Base-by-base conservation (phyloP, 2,113 vertebrate genomes). In the Nestor notabilis region DNA sequence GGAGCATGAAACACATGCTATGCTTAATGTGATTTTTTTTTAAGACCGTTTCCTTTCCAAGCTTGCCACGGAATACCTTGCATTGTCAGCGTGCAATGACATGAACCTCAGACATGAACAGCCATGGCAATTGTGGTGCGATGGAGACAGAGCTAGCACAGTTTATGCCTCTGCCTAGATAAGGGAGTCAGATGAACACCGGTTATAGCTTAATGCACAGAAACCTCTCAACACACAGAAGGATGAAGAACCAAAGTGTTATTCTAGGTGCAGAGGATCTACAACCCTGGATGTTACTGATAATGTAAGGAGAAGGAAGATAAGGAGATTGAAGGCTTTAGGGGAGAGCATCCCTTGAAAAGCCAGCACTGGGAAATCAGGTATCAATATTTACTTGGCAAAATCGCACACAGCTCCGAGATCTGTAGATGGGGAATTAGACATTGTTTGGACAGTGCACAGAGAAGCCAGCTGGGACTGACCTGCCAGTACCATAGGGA, bases 1-100 rank as follows among this genome's bases (percentile, higher is more conserved):
- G 72, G 76, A 95, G 79, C 94, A 93, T 94, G 96, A 97, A 97
- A 97, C 96, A 96, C 91, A 97, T 53, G 85, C 79, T 85, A 94
- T 95, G 84, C 90, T 89, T 97, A 97, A 95, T 92, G 87, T 96
- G 96, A 95, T 95, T 96, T 97, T 76, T 95, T 85, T 69, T 60
- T 61, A 71, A 75, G 56, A 56, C 93, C 31, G 2, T 35, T 89
- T 92, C 76, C 64, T 81, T 93, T 65, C 71, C 93, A 37, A 56
- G 90, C 77, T 49, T 92, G 44, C 44, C 83, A 70, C 82, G 63
- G 70, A 91, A 60, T 61, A 53, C 64, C 53, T 31, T 46, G 74
- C 49, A 29, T 60, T 93, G 66, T 83, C 84, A 94, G 58, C 69
- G 49, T 19, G 74, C 78, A 95, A 5, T 35, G 56, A 24, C n/a